Conservation (phyloP, 2,797 vertebrate species). For the Siniperca scherzeri region DNA sequence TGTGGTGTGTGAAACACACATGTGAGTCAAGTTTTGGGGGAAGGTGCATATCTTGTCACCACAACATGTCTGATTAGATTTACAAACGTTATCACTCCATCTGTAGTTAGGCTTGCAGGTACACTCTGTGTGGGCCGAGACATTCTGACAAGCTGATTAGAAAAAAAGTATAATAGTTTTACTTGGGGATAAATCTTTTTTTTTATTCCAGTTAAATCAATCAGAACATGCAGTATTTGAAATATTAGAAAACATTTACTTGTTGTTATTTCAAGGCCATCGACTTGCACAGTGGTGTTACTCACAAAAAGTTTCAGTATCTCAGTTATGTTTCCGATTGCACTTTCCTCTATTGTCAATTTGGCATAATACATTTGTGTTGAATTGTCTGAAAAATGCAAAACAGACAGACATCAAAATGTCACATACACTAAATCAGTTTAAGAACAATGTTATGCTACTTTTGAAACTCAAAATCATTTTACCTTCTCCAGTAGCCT, state of each 20-base stretch:
- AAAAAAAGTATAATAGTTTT: not conserved
- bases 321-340: rapidly evolving
- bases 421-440: not conserved
- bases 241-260: slow-evolving; percentile 57
- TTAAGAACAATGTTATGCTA: not conserved
- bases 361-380: slow-evolving; percentile 69
- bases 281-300: rapidly evolving
- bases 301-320: rapidly evolving
- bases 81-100: slow-evolving; percentile 55
- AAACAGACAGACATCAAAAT: slow-evolving; percentile 2
- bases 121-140: rapidly evolving
- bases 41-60: rapidly evolving
- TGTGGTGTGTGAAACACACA: slow-evolving; percentile 52
- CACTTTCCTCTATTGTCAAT: slow-evolving; percentile 57
- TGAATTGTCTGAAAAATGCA: slow-evolving; percentile 52
- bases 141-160: slow-evolving; percentile 55
- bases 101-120: rapidly evolving
- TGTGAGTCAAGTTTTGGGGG: rapidly evolving
- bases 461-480: not conserved
- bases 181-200: not conserved
- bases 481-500: slow-evolving; percentile 49
- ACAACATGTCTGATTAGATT: not conserved
- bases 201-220: not conserved
- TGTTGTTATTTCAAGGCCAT: slow-evolving; percentile 47
- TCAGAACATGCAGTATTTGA: not conserved